Evolutionary conservation across 2,113 vertebrate genomes (phyloP).

Genomic region (Zingel zingel): DNA sequence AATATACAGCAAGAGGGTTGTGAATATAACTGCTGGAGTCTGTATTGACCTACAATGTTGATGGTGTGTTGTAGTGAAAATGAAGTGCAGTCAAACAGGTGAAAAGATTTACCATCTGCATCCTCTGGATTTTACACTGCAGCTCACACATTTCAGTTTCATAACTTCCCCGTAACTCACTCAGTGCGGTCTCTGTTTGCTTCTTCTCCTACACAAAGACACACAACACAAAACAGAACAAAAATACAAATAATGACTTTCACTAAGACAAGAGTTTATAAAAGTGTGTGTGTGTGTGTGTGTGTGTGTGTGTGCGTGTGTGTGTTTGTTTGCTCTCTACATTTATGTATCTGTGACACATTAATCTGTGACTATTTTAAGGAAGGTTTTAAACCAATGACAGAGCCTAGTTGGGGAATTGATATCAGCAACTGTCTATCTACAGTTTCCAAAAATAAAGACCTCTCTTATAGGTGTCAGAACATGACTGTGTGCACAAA

Average conservation of each 20-base stretch:
- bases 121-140: constrained; percentile 92
- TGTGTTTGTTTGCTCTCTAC: neutral
- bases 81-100: neutral
- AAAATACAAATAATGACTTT: neutral
- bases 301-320: neutral
- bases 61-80: neutral
- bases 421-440: constrained; percentile 8
- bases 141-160: constrained; percentile 94
- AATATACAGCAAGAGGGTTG: neutral
- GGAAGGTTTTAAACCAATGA: neutral
- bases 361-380: constrained; percentile 4
- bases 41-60: neutral
- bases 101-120: constrained; percentile 87
- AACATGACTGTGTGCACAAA: constrained; percentile 3
- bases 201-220: constrained; percentile 86
- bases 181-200: constrained; percentile 88
- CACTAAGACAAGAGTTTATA: neutral
- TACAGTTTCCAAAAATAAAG: constrained; percentile 37
- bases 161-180: constrained; percentile 87
- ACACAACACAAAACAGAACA: neutral
- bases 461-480: constrained; percentile 8
- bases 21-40: neutral
- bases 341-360: neutral
- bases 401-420: neutral
- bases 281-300: neutral